A percentile compares a stretch with the other conserved stretches of the same genome.
phyloP scores from a whole-genome alignment of 2,888 invertebrate genomes.

The Lepidocyrtoides sp. region DNA sequence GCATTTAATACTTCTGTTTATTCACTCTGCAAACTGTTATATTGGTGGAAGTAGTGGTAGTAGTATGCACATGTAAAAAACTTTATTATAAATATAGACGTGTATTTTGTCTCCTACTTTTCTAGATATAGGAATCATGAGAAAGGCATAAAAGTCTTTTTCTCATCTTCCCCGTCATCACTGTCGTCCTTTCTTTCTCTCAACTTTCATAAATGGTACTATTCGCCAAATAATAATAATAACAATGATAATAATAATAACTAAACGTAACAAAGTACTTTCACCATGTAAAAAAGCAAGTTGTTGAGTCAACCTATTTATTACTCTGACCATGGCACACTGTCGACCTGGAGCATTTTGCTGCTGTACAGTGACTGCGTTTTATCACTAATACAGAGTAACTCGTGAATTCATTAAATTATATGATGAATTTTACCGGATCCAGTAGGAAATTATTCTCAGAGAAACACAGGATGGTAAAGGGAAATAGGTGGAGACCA shows the following conservation, averaged over 20 bases:
- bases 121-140: background rate
- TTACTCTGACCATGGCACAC: background rate
- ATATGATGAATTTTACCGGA: constrained; percentile 59
- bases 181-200: background rate
- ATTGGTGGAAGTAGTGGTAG: background rate
- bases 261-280: background rate
- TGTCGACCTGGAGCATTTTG: background rate
- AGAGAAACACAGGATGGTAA: background rate
- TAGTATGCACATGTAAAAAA: background rate
- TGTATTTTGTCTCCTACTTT: too few relatives aligned
- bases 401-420: constrained; percentile 63
- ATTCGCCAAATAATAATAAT: background rate
- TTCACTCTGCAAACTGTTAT: background rate
- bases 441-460: constrained; percentile 4
- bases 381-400: constrained; percentile 24
- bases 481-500: background rate
- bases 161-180: background rate
- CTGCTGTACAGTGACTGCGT: background rate
- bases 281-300: background rate
- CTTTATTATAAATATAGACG: too few relatives aligned
- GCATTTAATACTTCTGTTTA: constrained; percentile 33
- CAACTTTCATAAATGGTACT: constrained; percentile 33
- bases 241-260: background rate
- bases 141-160: background rate
- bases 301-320: too few relatives aligned